A percentile compares a stretch with the other conserved stretches of the same genome.
These are phyloP conservation scores for Papilio protenor DNA, from an alignment of 2,888 invertebrate genomes.

Conservation along the genomic window DNA sequence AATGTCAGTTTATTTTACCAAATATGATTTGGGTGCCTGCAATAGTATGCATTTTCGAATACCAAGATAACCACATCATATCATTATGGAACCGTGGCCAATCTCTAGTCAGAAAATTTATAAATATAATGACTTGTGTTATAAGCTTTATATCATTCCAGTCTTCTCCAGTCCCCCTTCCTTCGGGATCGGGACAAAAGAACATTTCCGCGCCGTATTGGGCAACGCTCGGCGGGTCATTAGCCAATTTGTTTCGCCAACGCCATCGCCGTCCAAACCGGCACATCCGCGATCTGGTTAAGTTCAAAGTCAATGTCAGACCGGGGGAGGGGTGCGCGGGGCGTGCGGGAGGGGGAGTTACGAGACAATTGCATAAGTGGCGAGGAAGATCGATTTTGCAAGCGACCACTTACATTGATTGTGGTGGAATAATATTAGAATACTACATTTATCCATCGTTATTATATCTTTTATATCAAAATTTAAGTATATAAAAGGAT, in stretches of 20 bases:
- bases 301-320: slow-evolving; percentile 70
- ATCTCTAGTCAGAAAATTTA: not conserved
- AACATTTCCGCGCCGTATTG: no score
- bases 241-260: not conserved
- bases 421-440: not conserved
- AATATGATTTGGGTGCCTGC: no score
- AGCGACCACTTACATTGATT: slow-evolving; percentile 7
- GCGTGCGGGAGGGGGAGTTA: slow-evolving; percentile 21
- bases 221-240: no score
- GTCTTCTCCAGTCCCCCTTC: not conserved
- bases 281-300: slow-evolving; percentile 51
- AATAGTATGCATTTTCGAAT: no score
- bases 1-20: not conserved
- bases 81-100: not conserved
- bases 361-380: slow-evolving; percentile 49
- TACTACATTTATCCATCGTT: not conserved
- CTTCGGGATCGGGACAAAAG: not conserved
- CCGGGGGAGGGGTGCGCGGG: slow-evolving; percentile 38
- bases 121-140: not conserved
- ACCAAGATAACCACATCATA: no score
- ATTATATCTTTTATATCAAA: not conserved
- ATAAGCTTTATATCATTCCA: not conserved
- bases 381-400: slow-evolving; percentile 9
- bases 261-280: slow-evolving; percentile 45
- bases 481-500: not conserved